Percentiles rank a stretch among this genome's conserved stretches.
These are phyloP conservation scores for Rachycentron canadum DNA, from an alignment of 2,797 vertebrate genomes.

Conservation along the genomic window DNA sequence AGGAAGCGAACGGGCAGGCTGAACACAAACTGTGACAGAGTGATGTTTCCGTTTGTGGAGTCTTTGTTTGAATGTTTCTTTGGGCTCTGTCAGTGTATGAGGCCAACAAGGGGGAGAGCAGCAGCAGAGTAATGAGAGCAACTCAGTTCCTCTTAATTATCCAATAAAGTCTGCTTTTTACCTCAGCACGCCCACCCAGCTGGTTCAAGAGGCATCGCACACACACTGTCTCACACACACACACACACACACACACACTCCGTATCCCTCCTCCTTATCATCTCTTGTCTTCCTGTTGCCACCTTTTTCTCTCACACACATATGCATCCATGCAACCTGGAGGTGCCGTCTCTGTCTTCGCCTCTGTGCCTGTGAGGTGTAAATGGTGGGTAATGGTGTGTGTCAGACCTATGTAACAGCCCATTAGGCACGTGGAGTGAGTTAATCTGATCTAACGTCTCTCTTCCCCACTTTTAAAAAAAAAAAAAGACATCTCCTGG, in stretches of 20 bases:
- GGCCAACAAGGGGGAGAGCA: conserved; percentile 32
- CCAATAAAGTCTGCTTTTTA: conserved; percentile 73
- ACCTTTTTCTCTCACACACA: conserved; percentile 4
- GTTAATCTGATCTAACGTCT: conserved; percentile 92
- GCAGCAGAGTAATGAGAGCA: conserved; percentile 54
- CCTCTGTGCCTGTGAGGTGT: conserved; percentile 89
- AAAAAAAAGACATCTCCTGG: conserved; percentile 74
- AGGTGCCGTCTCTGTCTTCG: conserved; percentile 76
- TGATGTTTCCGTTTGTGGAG: conserved; percentile 42
- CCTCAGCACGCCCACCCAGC: conserved; percentile 62
- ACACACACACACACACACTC: neutral
- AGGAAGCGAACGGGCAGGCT: conserved; percentile 47
- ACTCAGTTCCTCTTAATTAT: conserved; percentile 73
- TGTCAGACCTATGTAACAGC: conserved; percentile 92
- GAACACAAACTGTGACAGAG: conserved; percentile 29
- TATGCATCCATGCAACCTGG: conserved; percentile 33
- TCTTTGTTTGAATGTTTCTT: conserved; percentile 48
- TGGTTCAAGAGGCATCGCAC: conserved; percentile 46
- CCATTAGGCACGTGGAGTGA: conserved; percentile 91
- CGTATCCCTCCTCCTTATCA: neutral
- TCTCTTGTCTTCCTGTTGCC: conserved; percentile 13
- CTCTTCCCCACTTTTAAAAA: conserved; percentile 83
- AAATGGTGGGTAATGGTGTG: conserved; percentile 95
- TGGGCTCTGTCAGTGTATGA: conserved; percentile 46
- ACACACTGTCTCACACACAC: neutral